Evolutionary conservation across 2,888 invertebrate genomes (phyloP).

Genomic region (Brachylomia viminalis): DNA sequence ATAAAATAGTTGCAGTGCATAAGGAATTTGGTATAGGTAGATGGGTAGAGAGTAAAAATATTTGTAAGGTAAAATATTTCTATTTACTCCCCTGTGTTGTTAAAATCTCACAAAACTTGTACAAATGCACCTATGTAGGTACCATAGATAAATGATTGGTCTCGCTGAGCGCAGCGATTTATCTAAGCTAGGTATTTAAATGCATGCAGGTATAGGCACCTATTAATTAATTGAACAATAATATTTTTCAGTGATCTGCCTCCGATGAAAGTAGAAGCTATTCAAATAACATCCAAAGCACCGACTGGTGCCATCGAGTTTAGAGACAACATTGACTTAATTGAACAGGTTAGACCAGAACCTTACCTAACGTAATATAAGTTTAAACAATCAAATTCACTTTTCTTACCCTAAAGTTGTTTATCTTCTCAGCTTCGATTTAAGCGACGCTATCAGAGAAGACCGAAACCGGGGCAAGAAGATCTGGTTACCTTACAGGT

Average conservation of each 20-base stretch:
- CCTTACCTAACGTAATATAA: neutral
- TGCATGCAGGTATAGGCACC: neutral
- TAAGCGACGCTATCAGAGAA: conserved; percentile 90
- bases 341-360: conserved; percentile 84
- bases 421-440: conserved; percentile 87
- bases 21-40: no score
- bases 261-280: conserved; percentile 57
- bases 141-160: no score
- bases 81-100: neutral
- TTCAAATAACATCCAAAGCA: conserved; percentile 20
- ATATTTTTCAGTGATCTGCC: conserved; percentile 77
- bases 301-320: conserved; percentile 83
- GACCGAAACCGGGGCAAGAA: conserved; percentile 86
- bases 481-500: conserved; percentile 90
- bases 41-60: no score
- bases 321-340: conserved; percentile 87
- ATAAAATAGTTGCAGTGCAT: no score
- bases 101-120: neutral
- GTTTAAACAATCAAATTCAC: neutral
- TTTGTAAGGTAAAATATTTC: neutral
- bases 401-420: conserved; percentile 30
- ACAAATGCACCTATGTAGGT: neutral
- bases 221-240: neutral
- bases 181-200: no score
- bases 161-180: no score